Evolutionary conservation across 2,113 vertebrate species (phyloP), one percentile per base, ranked within the genome.

Genomic region (Alouatta palliata): DNA sequence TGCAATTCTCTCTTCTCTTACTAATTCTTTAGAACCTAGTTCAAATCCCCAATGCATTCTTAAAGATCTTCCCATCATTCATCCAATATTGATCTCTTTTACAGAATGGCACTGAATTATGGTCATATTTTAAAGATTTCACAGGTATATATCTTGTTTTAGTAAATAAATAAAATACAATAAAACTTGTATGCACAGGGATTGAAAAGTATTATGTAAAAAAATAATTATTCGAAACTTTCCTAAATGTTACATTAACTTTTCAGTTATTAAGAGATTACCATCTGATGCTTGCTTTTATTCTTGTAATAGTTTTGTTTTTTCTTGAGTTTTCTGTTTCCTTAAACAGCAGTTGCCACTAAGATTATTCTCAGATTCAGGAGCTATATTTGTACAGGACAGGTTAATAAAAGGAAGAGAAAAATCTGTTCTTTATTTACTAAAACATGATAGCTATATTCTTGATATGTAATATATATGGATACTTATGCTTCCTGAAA

Each of bases 401-500:
- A 73, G 40, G 20, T 87, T 81, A 90, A 91, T 35, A 45, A 70
- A 25, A 25, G 70, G 52, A 85, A 43, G 58, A 95, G 49, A 90
- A 90, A 95, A 85, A 56, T 47, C 47, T 79, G 94, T 86, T 71
- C 68, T 64, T 47, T 90, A 68, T 71, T 91, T 95, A 52, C 23
- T 85, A 8, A 85, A 77, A 77, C 37, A 32, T 32, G 45, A 68
- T 3, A 70, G 49, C 58, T 58, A 70, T 25, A 70, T 68, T 79
- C 94, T 86, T 16, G 35, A 58, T 84, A 79, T 56, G 73, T 85
- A 49, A n/a, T 21, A 80, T 40, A 56, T 75, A 89, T 16, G 30
- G 61, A 54, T n/a, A 68, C 40, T 35, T 54, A 93, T 17, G 40
- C 25, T 82, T 82, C 40, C 61, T 89, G n/a, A 87, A 47, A n/a